Conservation (phyloP, 2,113 vertebrate species). For the Phylloscopus trochilus region DNA sequence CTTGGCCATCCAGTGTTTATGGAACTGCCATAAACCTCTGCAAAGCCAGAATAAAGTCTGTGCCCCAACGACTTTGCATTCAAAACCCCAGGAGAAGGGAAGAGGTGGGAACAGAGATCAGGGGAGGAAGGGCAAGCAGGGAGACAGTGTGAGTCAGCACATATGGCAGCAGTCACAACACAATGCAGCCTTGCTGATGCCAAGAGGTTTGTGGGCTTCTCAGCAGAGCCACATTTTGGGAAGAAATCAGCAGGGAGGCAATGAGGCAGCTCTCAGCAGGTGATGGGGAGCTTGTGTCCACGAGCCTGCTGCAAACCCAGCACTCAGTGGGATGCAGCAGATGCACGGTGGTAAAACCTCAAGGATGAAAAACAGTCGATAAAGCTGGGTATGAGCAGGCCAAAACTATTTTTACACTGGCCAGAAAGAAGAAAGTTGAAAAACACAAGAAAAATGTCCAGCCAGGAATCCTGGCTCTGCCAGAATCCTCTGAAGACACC, state of each 20-base stretch:
- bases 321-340: not conserved
- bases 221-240: not conserved
- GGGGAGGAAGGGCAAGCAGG: not conserved
- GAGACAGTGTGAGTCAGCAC: constrained; percentile 30
- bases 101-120: not conserved
- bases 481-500: not conserved
- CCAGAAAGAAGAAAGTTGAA: not conserved
- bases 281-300: not conserved
- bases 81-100: not conserved
- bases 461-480: not conserved
- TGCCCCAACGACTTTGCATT: not conserved
- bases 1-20: not conserved
- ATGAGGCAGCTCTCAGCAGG: not conserved
- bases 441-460: not conserved
- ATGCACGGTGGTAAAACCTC: not conserved
- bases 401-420: not conserved
- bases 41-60: not conserved
- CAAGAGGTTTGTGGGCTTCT: not conserved
- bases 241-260: not conserved
- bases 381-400: not conserved
- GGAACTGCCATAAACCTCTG: not conserved
- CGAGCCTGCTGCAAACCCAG: not conserved
- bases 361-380: not conserved
- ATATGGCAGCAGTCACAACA: constrained; percentile 17
- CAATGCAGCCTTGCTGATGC: not conserved